These are phyloP conservation scores for Erannis defoliaria DNA, from an alignment of 2,888 invertebrate species.

Conservation along the genomic window DNA sequence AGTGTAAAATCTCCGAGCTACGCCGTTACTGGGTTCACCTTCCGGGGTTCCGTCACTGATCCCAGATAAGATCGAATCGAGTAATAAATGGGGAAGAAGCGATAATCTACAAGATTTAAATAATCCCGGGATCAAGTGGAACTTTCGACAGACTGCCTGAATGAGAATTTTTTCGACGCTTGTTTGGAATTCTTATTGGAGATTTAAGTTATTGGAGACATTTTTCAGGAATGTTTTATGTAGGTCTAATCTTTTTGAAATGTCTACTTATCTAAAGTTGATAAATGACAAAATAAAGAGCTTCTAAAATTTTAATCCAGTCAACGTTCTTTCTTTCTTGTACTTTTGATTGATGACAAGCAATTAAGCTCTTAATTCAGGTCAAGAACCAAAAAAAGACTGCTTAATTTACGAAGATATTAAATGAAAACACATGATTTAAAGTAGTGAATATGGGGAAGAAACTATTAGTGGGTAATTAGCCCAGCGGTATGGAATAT, in stretches of 20 bases:
- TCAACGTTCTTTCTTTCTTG: neutral
- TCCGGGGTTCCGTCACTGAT: conserved; percentile 56
- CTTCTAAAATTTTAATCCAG: neutral
- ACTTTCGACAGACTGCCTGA: conserved; percentile 47
- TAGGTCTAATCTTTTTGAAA: neutral
- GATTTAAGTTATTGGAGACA: conserved; percentile 26
- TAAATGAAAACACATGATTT: too few species aligned
- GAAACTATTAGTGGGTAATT: too few species aligned
- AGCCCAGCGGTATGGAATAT: too few species aligned
- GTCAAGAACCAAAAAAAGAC: too few species aligned
- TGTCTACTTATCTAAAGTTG: neutral
- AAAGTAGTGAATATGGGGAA: too few species aligned
- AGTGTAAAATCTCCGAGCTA: conserved; percentile 18
- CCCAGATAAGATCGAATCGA: conserved; percentile 58
- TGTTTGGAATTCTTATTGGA: conserved; percentile 53
- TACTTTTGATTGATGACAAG: too few species aligned
- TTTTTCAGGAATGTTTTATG: conserved; percentile 19
- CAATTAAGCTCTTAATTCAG: too few species aligned
- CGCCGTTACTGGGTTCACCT: conserved; percentile 49
- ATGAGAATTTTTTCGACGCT: conserved; percentile 53
- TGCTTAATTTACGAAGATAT: too few species aligned
- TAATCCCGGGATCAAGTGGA: conserved; percentile 55
- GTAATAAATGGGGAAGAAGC: conserved; percentile 58
- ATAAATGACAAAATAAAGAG: neutral
- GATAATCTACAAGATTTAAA: conserved; percentile 62